A percentile compares a stretch with the other conserved stretches of the same genome.
Conservation (phyloP, 2,888 invertebrate species). For the Caenorhabditis drosophilae region DNA sequence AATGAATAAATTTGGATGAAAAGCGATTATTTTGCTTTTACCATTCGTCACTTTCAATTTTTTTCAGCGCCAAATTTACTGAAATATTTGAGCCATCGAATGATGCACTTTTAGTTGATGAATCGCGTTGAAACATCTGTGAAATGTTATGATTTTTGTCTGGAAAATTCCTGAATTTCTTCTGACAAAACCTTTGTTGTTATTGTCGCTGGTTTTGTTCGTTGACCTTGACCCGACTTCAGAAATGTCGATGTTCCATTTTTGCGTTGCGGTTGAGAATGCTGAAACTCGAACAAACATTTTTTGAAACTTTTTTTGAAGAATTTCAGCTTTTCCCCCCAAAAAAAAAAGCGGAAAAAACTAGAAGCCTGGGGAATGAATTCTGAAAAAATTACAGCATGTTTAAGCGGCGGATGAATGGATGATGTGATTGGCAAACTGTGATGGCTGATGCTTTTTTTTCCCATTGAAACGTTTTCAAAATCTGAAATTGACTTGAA, state of each 20-base stretch:
- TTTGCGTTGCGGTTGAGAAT: constrained; percentile 32
- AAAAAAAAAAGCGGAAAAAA: too few relatives aligned
- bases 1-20: too few relatives aligned
- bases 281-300: constrained; percentile 10
- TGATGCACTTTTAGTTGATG: constrained; percentile 6
- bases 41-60: constrained; percentile 54
- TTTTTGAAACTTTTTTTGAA: background rate
- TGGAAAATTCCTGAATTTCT: background rate
- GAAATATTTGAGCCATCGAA: constrained; percentile 31
- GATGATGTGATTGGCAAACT: constrained; percentile 42
- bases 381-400: too few relatives aligned
- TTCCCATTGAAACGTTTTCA: constrained; percentile 25
- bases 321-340: too few relatives aligned
- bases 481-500: constrained; percentile 17
- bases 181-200: background rate
- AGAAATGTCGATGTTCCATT: constrained; percentile 21
- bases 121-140: too few relatives aligned
- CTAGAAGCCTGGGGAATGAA: too few relatives aligned
- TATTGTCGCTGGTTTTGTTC: constrained; percentile 20
- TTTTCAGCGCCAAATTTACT: constrained; percentile 40
- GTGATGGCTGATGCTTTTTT: constrained; percentile 50
- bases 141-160: too few relatives aligned
- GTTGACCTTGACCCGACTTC: constrained; percentile 27
- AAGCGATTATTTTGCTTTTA: too few relatives aligned
- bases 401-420: constrained; percentile 34